These are phyloP conservation scores for Mormyrus iriodes DNA, from an alignment of 2,113 vertebrate genomes.

Conservation along the genomic window DNA sequence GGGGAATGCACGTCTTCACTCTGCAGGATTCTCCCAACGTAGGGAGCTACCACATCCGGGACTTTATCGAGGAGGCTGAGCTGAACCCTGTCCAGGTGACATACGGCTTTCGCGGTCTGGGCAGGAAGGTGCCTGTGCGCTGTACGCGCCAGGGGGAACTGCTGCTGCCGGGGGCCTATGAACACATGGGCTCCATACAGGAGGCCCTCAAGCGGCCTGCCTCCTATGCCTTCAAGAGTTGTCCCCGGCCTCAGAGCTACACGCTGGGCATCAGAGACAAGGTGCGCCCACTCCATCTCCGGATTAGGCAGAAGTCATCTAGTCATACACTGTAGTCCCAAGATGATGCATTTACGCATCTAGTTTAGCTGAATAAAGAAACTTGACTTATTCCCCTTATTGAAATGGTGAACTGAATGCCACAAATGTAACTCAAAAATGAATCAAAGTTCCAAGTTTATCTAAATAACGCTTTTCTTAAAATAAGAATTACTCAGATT, in stretches of 20 bases:
- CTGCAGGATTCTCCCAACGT: conserved; percentile 54
- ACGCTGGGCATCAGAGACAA: conserved; percentile 55
- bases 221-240: conserved; percentile 58
- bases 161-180: conserved; percentile 48
- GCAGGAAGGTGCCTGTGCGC: conserved; percentile 41
- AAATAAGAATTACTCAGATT: background rate
- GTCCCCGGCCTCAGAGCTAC: conserved; percentile 39
- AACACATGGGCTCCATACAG: conserved; percentile 48
- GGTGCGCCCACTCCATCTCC: conserved; percentile 34
- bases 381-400: background rate
- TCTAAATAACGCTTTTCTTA: background rate
- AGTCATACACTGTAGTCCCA: background rate
- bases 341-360: background rate
- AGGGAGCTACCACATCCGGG: conserved; percentile 53
- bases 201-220: conserved; percentile 41
- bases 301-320: background rate
- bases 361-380: background rate
- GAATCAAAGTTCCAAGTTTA: background rate
- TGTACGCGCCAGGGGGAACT: conserved; percentile 37
- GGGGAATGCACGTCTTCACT: background rate
- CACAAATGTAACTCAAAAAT: background rate
- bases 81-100: conserved; percentile 59
- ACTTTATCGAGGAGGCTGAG: conserved; percentile 61
- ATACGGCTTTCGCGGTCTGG: conserved; percentile 60
- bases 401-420: background rate